Evolutionary conservation across 2,888 invertebrate genomes (phyloP).

Genomic region (Aphodius sticticus): DNA sequence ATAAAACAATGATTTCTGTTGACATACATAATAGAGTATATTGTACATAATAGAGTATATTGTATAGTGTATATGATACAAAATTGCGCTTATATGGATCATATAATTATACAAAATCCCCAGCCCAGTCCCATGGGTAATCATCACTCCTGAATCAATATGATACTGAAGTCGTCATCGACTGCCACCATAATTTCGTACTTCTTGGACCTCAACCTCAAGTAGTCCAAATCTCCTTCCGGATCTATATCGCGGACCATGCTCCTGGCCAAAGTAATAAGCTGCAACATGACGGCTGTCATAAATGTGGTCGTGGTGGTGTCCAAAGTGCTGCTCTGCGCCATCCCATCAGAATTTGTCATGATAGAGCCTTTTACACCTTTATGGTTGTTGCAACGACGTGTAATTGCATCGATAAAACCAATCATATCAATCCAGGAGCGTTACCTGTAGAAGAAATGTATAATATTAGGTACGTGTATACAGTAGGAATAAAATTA

Average conservation of each 20-base stretch:
- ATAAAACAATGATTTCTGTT: no score
- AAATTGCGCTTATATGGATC: background rate
- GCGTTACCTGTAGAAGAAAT: no score
- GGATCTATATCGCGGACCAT: constrained; percentile 9
- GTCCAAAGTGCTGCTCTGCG: background rate
- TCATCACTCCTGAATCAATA: background rate
- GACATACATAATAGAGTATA: no score
- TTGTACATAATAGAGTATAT: no score
- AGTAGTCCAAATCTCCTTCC: background rate
- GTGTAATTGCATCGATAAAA: no score
- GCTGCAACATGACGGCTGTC: background rate
- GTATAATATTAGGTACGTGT: no score
- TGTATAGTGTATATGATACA: background rate
- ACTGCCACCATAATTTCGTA: constrained; percentile 9
- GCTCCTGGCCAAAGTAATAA: background rate
- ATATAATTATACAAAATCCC: background rate
- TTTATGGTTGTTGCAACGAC: no score
- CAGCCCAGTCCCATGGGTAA: background rate
- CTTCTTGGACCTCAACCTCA: constrained; percentile 13
- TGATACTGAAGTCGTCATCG: constrained; percentile 7
- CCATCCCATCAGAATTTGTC: constrained; percentile 11
- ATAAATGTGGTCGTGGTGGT: constrained; percentile 5
- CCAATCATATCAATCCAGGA: no score
- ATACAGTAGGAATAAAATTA: no score
- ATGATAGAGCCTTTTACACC: background rate